A percentile compares a stretch with the other conserved stretches of the same genome.
phyloP scores from a whole-genome alignment of 2,113 vertebrate genomes.

The human (Homo sapiens) region GRCh38 chr2:50822501-50823000 shows the following conservation, averaged over 20 bases:
- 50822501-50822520: no score
- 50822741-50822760: slow-evolving; percentile 43
- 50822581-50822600: not conserved
- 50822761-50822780: slow-evolving; percentile 64
- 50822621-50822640: slow-evolving; percentile 7
- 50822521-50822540: not conserved
- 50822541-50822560: not conserved
- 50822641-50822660: not conserved
- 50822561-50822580: not conserved
- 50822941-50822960: not conserved
- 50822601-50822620: not conserved
- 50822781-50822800: slow-evolving; percentile 32
- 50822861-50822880: slow-evolving; percentile 56
- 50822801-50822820: slow-evolving; percentile 43
- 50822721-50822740: slow-evolving; percentile 50
- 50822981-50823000: not conserved
- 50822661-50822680: slow-evolving; percentile 45
- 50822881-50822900: not conserved
- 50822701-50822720: slow-evolving; percentile 55
- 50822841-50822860: slow-evolving; percentile 25
- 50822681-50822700: slow-evolving; percentile 54
- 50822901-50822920: not conserved
- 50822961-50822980: not conserved
- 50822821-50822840: slow-evolving; percentile 23
- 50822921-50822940: not conserved